A percentile compares a stretch with the other conserved stretches of the same genome.
phyloP scores from a whole-genome alignment of 2,888 invertebrate genomes.

The Nemurella pictetii region DNA sequence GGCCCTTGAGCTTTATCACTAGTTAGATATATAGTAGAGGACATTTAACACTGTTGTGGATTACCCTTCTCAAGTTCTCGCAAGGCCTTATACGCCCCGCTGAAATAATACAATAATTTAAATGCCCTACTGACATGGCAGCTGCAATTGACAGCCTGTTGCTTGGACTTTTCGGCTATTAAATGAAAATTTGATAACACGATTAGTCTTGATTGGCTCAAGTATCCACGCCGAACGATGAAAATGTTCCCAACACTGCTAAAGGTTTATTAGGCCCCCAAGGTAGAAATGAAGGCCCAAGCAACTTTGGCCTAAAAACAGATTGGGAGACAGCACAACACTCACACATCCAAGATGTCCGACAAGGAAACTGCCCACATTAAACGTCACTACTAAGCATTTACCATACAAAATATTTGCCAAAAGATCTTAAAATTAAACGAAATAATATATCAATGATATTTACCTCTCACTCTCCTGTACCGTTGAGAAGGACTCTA shows the following conservation, averaged over 20 bases:
- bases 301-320: background rate
- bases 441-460: background rate
- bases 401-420: background rate
- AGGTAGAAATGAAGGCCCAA: background rate
- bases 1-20: background rate
- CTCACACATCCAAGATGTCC: slow-evolving; percentile 16
- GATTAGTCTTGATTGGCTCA: background rate
- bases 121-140: background rate
- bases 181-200: too few relatives aligned
- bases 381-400: background rate
- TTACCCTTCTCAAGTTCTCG: background rate
- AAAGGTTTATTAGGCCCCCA: slow-evolving; percentile 14
- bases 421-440: background rate
- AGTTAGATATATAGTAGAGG: background rate
- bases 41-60: background rate
- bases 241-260: background rate
- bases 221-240: background rate
- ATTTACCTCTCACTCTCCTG: slow-evolving; percentile 65
- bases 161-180: too few relatives aligned
- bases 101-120: background rate
- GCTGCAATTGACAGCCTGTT: background rate
- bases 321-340: background rate
- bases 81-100: background rate
- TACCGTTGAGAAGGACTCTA: slow-evolving; percentile 65
- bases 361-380: slow-evolving; percentile 9